These are phyloP conservation scores for Nematolebias whitei DNA, from an alignment of 2,113 vertebrate species.

Conservation along the genomic window DNA sequence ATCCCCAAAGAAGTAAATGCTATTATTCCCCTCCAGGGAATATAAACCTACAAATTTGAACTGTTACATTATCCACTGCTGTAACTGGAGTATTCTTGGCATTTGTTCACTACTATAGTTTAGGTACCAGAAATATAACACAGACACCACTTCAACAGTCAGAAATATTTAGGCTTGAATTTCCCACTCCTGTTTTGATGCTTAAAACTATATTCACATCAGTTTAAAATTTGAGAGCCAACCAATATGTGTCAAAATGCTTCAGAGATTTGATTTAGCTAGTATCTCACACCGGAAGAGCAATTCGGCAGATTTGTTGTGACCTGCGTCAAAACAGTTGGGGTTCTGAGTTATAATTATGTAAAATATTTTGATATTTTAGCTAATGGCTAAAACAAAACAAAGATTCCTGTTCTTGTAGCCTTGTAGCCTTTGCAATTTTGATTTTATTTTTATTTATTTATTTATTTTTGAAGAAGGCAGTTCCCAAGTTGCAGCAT, in stretches of 20 bases:
- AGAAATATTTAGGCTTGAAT: constrained; percentile 11
- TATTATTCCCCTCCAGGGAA: constrained; percentile 24
- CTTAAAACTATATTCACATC: neutral
- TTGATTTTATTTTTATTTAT: too few relatives aligned
- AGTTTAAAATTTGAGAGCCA: neutral
- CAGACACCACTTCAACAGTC: neutral
- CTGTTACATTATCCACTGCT: constrained; percentile 10
- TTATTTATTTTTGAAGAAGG: neutral
- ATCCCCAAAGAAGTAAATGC: constrained; percentile 30
- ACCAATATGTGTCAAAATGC: neutral
- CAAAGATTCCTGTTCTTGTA: constrained; percentile 1
- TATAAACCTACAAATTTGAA: constrained; percentile 5
- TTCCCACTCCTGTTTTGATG: neutral
- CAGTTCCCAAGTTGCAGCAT: neutral
- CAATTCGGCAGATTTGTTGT: neutral
- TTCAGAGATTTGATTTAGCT: neutral
- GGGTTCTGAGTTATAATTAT: neutral
- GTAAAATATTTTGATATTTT: constrained; percentile 8
- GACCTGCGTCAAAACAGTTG: neutral
- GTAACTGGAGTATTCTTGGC: constrained; percentile 3
- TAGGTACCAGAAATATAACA: constrained; percentile 7
- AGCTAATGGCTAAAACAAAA: constrained; percentile 23
- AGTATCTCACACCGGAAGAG: neutral
- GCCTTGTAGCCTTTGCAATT: neutral
- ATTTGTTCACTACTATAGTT: neutral